Conservation (phyloP, 2,797 vertebrate genomes). For the Onychomys arenicola region DNA sequence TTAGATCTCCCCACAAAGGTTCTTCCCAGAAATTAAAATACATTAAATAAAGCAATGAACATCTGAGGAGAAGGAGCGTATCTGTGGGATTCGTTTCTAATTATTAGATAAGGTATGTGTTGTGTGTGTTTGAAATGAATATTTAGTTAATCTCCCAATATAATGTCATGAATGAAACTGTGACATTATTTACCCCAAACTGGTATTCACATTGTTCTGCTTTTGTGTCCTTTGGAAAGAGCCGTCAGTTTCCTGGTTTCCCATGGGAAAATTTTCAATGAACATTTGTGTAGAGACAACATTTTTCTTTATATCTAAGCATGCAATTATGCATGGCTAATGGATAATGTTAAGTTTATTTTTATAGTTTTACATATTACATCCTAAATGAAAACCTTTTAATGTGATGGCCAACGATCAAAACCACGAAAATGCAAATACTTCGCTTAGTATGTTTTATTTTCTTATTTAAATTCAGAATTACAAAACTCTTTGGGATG, state of each 20-base stretch:
- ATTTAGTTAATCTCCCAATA: slow-evolving; percentile 62
- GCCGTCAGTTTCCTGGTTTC: slow-evolving; percentile 65
- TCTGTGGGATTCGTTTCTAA: slow-evolving; percentile 22
- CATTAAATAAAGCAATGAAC: not conserved
- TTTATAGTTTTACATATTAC: slow-evolving; percentile 43
- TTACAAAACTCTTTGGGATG: slow-evolving; percentile 66
- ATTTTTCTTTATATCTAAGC: slow-evolving; percentile 32
- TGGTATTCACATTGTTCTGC: slow-evolving; percentile 64
- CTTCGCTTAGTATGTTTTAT: not conserved
- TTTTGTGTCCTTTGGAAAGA: slow-evolving; percentile 70
- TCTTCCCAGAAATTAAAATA: slow-evolving; percentile 43
- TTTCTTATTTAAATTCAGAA: slow-evolving; percentile 71
- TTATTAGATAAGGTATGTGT: slow-evolving; percentile 35
- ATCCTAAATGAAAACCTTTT: slow-evolving; percentile 65
- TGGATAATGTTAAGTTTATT: slow-evolving; percentile 28
- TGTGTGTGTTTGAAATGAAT: slow-evolving; percentile 46
- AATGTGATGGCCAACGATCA: slow-evolving; percentile 67
- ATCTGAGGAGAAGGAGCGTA: not conserved
- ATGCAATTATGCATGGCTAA: slow-evolving; percentile 44
- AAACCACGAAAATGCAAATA: slow-evolving; percentile 46
- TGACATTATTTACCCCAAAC: slow-evolving; percentile 50
- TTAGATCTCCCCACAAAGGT: not conserved
- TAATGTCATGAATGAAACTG: slow-evolving; percentile 55
- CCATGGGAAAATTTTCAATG: slow-evolving; percentile 65
- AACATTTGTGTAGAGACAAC: slow-evolving; percentile 55